Evolutionary conservation across 2,113 vertebrate genomes (phyloP).

Genomic region (Entelurus aequoreus): DNA sequence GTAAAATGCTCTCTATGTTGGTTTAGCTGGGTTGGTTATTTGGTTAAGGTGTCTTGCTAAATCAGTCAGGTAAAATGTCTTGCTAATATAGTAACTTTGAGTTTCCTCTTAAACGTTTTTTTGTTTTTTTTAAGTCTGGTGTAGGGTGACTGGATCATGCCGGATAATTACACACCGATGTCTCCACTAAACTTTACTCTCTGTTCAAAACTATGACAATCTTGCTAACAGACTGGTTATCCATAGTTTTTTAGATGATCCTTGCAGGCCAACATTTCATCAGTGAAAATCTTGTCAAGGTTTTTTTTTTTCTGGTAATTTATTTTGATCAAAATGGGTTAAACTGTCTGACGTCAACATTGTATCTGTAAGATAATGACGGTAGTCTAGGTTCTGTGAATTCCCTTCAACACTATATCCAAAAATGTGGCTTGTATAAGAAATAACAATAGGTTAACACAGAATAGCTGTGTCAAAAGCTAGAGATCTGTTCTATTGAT

Average conservation of each 20-base stretch:
- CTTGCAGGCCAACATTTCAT: background rate
- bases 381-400: conserved; percentile 24
- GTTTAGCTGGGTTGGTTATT: background rate
- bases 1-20: background rate
- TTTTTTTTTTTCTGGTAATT: background rate
- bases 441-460: conserved; percentile 25
- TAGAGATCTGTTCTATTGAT: conserved; percentile 35
- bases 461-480: conserved; percentile 25
- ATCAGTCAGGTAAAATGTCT: background rate
- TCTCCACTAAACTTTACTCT: background rate
- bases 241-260: background rate
- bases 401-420: conserved; percentile 23
- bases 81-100: too few species aligned
- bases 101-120: too few species aligned
- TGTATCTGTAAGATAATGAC: conserved; percentile 23
- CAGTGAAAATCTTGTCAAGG: background rate
- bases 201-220: background rate
- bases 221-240: background rate
- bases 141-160: too few species aligned
- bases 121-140: background rate
- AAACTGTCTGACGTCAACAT: conserved; percentile 16
- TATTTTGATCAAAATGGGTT: conserved; percentile 9
- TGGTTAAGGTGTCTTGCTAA: background rate
- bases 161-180: too few species aligned
- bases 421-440: conserved; percentile 20